Percentiles rank a stretch among this genome's conserved stretches.
Evolutionary conservation across 2,888 invertebrate genomes (phyloP).

Genomic region (Laothoe populi): DNA sequence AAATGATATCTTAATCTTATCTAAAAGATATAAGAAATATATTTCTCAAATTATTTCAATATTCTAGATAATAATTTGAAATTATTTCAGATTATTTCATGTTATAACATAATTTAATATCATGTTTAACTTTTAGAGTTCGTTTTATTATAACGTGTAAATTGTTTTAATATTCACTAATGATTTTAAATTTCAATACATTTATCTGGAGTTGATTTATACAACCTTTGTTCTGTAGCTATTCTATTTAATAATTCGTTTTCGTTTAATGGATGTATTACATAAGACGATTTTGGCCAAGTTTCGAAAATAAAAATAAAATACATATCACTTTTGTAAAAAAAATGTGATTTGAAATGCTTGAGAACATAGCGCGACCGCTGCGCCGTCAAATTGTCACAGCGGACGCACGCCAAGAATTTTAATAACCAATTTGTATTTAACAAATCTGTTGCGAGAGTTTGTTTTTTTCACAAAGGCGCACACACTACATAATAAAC

Average conservation of each 20-base stretch:
- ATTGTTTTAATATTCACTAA: background rate
- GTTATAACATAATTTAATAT: background rate
- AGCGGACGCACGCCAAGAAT: constrained; percentile 66
- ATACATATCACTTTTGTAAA: constrained; percentile 45
- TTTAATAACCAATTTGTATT: constrained; percentile 83
- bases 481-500: constrained; percentile 53
- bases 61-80: no score
- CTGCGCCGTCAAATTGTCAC: constrained; percentile 51
- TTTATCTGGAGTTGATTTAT: background rate
- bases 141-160: background rate
- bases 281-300: background rate
- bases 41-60: background rate
- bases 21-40: background rate
- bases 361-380: constrained; percentile 30
- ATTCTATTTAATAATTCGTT: no score
- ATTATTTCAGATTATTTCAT: background rate
- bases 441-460: constrained; percentile 67
- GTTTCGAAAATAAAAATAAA: background rate
- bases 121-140: background rate
- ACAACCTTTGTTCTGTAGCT: no score
- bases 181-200: background rate
- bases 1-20: background rate
- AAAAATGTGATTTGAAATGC: constrained; percentile 38
- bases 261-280: background rate
- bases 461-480: constrained; percentile 44